A percentile compares a stretch with the other conserved stretches of the same genome.
Evolutionary conservation across 2,113 vertebrate species (phyloP).

Genomic region (Hemicordylus capensis): DNA sequence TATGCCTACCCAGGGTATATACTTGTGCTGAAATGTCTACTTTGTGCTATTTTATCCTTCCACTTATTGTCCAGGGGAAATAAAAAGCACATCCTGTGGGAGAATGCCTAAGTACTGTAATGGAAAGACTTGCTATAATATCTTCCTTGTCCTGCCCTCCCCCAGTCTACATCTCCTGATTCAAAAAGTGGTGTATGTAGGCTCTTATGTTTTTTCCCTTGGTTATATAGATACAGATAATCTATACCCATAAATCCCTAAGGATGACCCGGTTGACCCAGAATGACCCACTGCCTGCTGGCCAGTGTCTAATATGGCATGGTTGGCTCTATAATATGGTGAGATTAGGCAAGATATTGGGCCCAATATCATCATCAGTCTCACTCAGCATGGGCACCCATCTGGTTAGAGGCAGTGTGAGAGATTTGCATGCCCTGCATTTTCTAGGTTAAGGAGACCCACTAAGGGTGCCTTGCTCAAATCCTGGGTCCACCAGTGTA

Average conservation of each 20-base stretch:
- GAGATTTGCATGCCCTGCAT: not conserved
- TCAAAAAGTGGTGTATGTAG: not conserved
- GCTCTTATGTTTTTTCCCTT: not conserved
- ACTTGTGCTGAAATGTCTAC: not conserved
- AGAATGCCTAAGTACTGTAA: not conserved
- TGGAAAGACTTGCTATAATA: not conserved
- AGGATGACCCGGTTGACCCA: not conserved
- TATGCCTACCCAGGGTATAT: not conserved
- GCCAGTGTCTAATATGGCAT: not conserved
- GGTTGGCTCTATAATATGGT: not conserved
- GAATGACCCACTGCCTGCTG: not conserved
- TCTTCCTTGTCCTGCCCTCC: not conserved
- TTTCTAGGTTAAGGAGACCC: not conserved
- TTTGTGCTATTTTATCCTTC: not conserved
- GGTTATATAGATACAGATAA: too few species aligned
- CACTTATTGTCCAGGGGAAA: not conserved
- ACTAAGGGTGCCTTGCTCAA: not conserved
- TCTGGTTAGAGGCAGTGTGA: not conserved
- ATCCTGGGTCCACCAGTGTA: not conserved
- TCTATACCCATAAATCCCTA: not conserved
- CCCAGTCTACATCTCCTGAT: not conserved
- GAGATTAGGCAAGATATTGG: not conserved
- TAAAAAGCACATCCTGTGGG: not conserved
- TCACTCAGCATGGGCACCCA: not conserved
- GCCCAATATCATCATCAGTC: not conserved